Base-by-base conservation (phyloP, 1,140 invertebrate species). In the Drosophila malerkotliana region DNA sequence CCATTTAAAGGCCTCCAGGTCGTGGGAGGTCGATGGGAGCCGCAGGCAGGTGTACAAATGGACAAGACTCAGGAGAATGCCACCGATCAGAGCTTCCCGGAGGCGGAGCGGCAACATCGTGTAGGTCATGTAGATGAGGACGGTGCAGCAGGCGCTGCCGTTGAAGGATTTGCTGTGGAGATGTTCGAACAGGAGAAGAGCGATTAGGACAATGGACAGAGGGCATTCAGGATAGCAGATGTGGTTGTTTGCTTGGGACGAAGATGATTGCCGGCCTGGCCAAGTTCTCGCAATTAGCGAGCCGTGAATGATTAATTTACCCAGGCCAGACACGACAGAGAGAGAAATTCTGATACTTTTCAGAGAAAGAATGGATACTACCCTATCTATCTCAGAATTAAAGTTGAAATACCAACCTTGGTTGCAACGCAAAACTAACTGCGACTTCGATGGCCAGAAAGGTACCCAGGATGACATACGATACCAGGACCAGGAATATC, bases 91-190 rank as follows among this genome's bases (percentile, higher is more conserved):
- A 18, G 96, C 96, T 88, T 97, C 95, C 72, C 96, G 94, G 72
- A 98, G 94, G 52, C 96, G 93, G 39, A 98, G 94, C 1, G 97
- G 97, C 59, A 98, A 94, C 72, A 98, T 94, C 0, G 97, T 96
- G 88, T 98, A 98, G 26, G 96, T 96, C 92, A 98, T 94, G 92
- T 98, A 98, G 47, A 97, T 96, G 92, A 97, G 97, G 59, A 98
- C 94, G 10, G 91, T 78, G 79, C 88, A 88, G 61, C 91, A 92
- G 37, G 77, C 78, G 71, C 89, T 91, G 57, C 90, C 90, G 72
- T 91, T 91, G 52, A 91, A 91, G 34, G 90, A 90, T 79, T 91
- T 91, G 59, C 90, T 91, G 73, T 41, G 49, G 21, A 53, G 44
- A 15, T 21, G 41, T 47, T 47, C 15, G 44, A 21, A 62, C 32